Conservation (phyloP, 2,113 vertebrate genomes). For the Gavia stellata region DNA sequence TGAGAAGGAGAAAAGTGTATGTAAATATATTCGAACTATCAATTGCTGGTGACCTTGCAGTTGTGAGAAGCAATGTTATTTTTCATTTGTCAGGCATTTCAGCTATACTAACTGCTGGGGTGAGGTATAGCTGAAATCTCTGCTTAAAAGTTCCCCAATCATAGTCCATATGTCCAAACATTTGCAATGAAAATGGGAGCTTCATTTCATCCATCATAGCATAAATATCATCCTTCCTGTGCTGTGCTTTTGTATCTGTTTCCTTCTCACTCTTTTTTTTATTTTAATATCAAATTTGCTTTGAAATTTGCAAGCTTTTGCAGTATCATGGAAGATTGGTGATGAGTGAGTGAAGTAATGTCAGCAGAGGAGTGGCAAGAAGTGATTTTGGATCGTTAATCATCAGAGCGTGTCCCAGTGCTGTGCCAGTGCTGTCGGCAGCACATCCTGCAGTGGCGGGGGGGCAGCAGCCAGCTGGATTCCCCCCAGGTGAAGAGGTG, state of each 20-base stretch:
- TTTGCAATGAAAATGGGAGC: conserved; percentile 9
- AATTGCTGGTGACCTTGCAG: conserved; percentile 46
- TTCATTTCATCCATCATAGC: conserved; percentile 6
- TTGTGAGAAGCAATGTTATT: not conserved
- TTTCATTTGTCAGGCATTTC: conserved; percentile 18
- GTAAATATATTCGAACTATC: conserved; percentile 42
- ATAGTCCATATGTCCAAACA: not conserved
- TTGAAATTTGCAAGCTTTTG: not conserved
- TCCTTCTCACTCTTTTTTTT: not conserved
- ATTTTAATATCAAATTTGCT: not conserved
- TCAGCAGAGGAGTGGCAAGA: not conserved
- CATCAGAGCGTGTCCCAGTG: not conserved
- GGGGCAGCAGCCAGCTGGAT: not conserved
- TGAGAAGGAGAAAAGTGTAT: not conserved
- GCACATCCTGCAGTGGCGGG: rapidly evolving
- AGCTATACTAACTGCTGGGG: not conserved
- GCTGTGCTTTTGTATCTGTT: not conserved
- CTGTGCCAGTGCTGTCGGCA: not conserved
- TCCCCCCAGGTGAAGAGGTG: too few relatives aligned
- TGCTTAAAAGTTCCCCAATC: conserved; percentile 9
- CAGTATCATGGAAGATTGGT: not conserved
- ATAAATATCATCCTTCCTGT: not conserved
- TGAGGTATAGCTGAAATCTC: not conserved
- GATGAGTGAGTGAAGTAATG: not conserved
- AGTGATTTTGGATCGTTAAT: not conserved